phyloP scores from a whole-genome alignment of 2,888 invertebrate genomes.

The Heliconius cydno region DNA sequence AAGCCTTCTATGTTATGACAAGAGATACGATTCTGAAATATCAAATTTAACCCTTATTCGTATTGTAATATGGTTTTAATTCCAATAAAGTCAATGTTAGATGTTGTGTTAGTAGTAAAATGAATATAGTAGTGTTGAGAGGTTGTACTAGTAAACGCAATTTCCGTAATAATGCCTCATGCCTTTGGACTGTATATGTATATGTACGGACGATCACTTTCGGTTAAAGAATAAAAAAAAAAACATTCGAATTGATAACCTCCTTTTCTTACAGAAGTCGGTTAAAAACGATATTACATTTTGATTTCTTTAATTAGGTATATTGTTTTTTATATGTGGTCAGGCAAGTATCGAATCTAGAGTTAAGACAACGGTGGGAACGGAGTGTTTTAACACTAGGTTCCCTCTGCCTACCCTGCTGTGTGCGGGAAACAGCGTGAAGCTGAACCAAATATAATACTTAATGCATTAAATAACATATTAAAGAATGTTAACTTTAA shows the following conservation, averaged over 20 bases:
- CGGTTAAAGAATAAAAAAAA: constrained; percentile 44
- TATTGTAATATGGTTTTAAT: neutral
- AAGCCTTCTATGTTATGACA: constrained; percentile 43
- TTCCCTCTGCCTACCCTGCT: too few relatives aligned
- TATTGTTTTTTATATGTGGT: neutral
- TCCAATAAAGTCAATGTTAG: neutral
- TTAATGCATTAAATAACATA: neutral
- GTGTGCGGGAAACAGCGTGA: too few relatives aligned
- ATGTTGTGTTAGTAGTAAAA: constrained; percentile 42
- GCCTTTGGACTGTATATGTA: constrained; percentile 39
- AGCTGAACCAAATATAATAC: too few relatives aligned
- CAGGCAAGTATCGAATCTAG: neutral
- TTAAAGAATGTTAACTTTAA: neutral
- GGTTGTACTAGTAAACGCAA: constrained; percentile 50
- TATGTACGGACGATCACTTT: constrained; percentile 39
- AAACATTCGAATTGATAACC: too few relatives aligned
- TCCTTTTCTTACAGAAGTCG: too few relatives aligned
- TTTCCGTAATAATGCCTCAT: constrained; percentile 54
- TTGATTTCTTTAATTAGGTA: constrained; percentile 12
- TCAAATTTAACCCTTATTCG: constrained; percentile 2
- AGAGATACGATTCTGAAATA: neutral
- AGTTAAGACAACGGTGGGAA: neutral
- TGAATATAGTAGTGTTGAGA: constrained; percentile 43
- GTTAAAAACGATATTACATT: constrained; percentile 38
- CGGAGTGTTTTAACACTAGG: too few relatives aligned